Evolutionary conservation across 2,797 vertebrate species (phyloP).

Genomic region (Geotrypetes seraphini): DNA sequence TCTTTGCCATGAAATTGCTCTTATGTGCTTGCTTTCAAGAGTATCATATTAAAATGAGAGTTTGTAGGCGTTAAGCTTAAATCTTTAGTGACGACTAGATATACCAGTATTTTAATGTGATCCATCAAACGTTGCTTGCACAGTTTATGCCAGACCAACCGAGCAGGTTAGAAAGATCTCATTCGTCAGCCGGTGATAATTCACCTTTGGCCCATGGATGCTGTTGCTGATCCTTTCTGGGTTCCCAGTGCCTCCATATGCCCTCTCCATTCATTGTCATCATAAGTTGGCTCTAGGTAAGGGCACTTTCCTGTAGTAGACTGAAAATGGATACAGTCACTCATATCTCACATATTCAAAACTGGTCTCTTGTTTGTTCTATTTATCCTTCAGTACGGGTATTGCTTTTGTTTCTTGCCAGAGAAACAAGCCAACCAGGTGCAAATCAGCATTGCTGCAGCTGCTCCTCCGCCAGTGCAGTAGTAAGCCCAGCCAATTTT

Average conservation of each 20-base stretch:
- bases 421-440: conserved; percentile 93
- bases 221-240: neutral
- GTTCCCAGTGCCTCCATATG: neutral
- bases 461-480: conserved; percentile 82
- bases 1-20: conserved; percentile 3
- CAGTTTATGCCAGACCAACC: no score
- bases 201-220: neutral
- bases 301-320: conserved; percentile 8
- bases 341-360: rapidly evolving
- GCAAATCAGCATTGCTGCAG: conserved; percentile 78
- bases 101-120: no score
- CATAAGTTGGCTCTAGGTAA: neutral
- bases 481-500: conserved; percentile 95
- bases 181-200: rapidly evolving
- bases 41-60: neutral
- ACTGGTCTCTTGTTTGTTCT: neutral
- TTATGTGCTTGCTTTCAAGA: conserved; percentile 37
- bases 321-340: neutral
- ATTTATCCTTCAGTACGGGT: conserved; percentile 70
- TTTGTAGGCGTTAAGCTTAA: no score
- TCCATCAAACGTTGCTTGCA: no score
- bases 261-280: neutral
- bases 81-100: no score
- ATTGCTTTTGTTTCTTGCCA: conserved; percentile 93
- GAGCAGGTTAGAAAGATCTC: neutral